Conservation (phyloP, 2,797 vertebrate genomes). For the Anabacerthia variegaticeps region DNA sequence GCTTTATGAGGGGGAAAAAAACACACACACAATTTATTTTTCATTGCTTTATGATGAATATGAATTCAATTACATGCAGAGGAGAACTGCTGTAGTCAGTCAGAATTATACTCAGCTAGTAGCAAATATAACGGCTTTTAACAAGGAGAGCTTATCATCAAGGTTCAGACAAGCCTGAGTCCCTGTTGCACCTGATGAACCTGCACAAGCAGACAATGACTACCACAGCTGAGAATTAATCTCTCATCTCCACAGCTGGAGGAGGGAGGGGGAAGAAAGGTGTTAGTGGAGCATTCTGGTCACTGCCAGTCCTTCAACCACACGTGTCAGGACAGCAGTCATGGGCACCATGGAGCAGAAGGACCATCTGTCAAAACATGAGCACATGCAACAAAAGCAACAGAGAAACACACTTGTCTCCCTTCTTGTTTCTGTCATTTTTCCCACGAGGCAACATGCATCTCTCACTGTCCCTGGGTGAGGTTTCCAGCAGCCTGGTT, state of each 20-base stretch:
- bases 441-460: neutral
- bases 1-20: conserved; percentile 60
- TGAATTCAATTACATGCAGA: conserved; percentile 73
- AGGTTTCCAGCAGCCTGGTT: neutral
- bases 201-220: conserved; percentile 7
- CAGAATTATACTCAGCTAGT: conserved; percentile 57
- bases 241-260: neutral
- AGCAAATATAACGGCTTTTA: conserved; percentile 60
- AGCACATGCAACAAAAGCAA: neutral
- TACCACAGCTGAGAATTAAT: neutral
- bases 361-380: neutral
- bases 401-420: neutral
- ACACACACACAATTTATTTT: conserved; percentile 66
- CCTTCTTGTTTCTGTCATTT: neutral
- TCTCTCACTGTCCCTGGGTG: neutral
- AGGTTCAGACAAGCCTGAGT: conserved; percentile 64
- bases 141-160: conserved; percentile 74
- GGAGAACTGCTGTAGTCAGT: conserved; percentile 57
- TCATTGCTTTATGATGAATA: conserved; percentile 70
- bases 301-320: neutral
- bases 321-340: neutral
- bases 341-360: neutral
- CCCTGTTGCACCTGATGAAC: conserved; percentile 41
- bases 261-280: neutral
- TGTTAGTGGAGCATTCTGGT: neutral